Base-by-base conservation (phyloP, 2,113 vertebrate genomes). In the Suncus etruscus region DNA sequence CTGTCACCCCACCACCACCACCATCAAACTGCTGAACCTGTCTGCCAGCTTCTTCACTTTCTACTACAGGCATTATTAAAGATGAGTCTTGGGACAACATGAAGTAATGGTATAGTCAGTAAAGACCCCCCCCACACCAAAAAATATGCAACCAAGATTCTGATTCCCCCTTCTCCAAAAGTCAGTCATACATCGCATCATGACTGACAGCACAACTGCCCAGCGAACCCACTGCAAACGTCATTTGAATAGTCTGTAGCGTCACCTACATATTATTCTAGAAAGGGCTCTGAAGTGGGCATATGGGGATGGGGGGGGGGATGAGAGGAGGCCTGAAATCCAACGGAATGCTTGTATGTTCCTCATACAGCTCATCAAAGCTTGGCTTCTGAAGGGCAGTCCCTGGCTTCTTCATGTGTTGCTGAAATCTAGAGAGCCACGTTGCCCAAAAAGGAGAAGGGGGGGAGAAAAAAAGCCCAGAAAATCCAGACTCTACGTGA, bases 401-500 rank as follows among this genome's bases (percentile, higher is more conserved):
- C 51, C 80, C 1, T 58, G 61, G 90, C 82, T 96, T 65, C 94
- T 94, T 63, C 95, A 45, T 89, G 85, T 85, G 93, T 93, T 97
- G 95, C 95, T 96, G 92, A 97, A 96, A 96, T 95, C 94, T 95
- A 96, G 95, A 88, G 72, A 98, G 97, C 97, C 98, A 97, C 97
- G 96, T 96, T 97, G 97, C 93, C 97, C 97, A 97, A 97, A 97
- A 97, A 97, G 96, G 91, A 25, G 8, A 69, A 45, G 63, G 16
- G 50, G 0, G 16, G 11, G 39, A 47, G 39, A 39, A 39, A 39
- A 69, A 69, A 61, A 97, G 95, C 96, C 96, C 93, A 97, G 97
- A 97, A 98, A 97, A 98, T 96, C 97, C 97, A 98, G 98, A 98
- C 98, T 98, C 97, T 98, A 98, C 98, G 98, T 98, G 98, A 98